Evolutionary conservation across 1,140 invertebrate species (phyloP).

Genomic region (Penaeus vannamei): DNA sequence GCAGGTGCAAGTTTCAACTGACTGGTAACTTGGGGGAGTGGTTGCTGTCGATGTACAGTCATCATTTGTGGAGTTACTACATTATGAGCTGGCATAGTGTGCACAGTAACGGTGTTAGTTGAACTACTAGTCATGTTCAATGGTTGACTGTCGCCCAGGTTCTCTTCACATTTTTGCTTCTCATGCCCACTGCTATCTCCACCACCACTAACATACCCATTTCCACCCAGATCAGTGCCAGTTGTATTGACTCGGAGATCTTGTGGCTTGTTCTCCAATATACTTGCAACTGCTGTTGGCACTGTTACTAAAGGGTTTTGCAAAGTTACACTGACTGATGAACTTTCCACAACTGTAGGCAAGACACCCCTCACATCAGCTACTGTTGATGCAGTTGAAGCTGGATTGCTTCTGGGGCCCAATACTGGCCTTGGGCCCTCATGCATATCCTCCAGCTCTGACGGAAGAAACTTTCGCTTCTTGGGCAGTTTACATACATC

Average conservation of each 20-base stretch:
- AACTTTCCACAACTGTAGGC: slow-evolving; percentile 25
- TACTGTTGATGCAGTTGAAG: slow-evolving; percentile 25
- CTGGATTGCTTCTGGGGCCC: slow-evolving; percentile 38
- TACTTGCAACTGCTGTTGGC: neutral
- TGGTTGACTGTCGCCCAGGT: slow-evolving; percentile 34
- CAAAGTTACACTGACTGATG: slow-evolving; percentile 27
- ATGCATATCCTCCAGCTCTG: slow-evolving; percentile 80
- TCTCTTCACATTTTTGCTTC: neutral
- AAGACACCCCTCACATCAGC: neutral
- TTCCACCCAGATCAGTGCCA: slow-evolving; percentile 36
- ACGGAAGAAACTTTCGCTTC: slow-evolving; percentile 89
- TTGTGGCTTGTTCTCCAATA: slow-evolving; percentile 41
- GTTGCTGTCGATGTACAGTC: slow-evolving; percentile 35
- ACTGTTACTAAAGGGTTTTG: neutral
- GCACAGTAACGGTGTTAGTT: slow-evolving; percentile 16
- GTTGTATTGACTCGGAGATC: slow-evolving; percentile 52
- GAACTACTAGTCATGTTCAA: slow-evolving; percentile 48
- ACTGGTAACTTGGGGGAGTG: slow-evolving; percentile 12
- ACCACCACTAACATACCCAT: slow-evolving; percentile 5
- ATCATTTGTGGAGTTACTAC: slow-evolving; percentile 32
- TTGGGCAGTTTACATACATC: slow-evolving; percentile 81
- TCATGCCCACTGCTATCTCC: slow-evolving; percentile 31
- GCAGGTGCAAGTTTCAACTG: slow-evolving; percentile 43
- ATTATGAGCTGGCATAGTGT: slow-evolving; percentile 32
- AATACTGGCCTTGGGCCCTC: slow-evolving; percentile 49